Conservation (phyloP, 2,113 vertebrate genomes). For the Spea bombifrons region DNA sequence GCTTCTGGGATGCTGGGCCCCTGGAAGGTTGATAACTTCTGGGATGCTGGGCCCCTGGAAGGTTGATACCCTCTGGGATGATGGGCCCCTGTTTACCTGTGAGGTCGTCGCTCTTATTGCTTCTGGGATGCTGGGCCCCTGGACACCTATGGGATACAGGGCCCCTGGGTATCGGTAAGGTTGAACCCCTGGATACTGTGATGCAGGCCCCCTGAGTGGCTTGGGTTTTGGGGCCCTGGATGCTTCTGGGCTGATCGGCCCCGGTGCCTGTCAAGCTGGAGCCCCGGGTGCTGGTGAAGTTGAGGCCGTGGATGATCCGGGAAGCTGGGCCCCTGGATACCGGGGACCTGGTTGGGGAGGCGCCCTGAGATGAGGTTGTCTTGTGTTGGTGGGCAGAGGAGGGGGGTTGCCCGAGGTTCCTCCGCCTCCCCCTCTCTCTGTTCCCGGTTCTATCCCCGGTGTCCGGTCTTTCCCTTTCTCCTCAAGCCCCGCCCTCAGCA, state of each 20-base stretch:
- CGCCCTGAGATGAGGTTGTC: too few relatives aligned
- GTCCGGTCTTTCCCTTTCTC: slow-evolving; percentile 35
- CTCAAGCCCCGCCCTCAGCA: slow-evolving; percentile 3
- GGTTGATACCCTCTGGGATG: not conserved
- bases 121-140: not conserved
- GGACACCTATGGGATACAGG: not conserved
- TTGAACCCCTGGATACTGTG: not conserved
- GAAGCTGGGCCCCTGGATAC: not conserved
- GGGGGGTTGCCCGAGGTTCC: not conserved
- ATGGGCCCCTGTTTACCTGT: not conserved
- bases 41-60: not conserved
- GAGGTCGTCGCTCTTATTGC: too few relatives aligned
- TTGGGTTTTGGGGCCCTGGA: too few relatives aligned
- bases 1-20: not conserved
- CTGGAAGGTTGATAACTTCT: not conserved
- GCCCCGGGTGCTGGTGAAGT: not conserved
- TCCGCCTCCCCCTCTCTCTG: not conserved
- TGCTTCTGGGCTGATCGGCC: not conserved
- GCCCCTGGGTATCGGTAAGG: not conserved
- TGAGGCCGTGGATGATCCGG: not conserved
- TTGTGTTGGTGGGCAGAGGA: not conserved
- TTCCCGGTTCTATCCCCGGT: not conserved
- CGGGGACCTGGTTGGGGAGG: too few relatives aligned
- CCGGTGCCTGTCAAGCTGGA: not conserved
- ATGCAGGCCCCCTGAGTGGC: not conserved